Conservation (phyloP, 2,797 vertebrate genomes). For the Otolemur crassicaudatus region DNA sequence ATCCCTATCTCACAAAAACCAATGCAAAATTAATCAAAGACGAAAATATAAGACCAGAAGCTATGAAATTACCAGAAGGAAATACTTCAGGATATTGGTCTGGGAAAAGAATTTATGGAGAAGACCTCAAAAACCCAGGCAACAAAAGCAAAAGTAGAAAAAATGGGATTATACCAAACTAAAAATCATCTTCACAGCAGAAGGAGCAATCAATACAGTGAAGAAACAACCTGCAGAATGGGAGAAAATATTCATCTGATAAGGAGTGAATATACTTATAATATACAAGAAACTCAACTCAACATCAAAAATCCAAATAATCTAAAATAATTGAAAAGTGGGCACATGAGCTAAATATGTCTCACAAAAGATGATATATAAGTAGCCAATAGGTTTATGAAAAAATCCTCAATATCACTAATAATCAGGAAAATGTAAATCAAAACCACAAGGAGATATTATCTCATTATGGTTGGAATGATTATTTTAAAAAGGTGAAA, state of each 20-base stretch:
- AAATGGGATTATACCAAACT: not conserved
- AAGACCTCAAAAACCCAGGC: no score
- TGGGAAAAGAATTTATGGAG: no score
- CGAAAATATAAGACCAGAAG: no score
- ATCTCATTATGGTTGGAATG: not conserved
- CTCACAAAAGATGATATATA: not conserved
- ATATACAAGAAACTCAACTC: not conserved
- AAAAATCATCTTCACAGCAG: not conserved
- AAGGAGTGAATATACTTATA: not conserved
- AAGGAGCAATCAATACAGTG: not conserved
- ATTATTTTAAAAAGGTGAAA: not conserved
- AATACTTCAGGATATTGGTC: no score
- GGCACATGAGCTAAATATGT: not conserved
- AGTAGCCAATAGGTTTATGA: not conserved
- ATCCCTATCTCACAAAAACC: no score
- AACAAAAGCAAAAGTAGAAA: not conserved
- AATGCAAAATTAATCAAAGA: no score
- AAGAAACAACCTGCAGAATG: not conserved
- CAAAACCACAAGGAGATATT: not conserved
- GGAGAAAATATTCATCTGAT: not conserved
- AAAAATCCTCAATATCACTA: not conserved
- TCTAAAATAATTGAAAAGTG: not conserved
- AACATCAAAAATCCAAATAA: not conserved
- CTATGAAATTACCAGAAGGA: no score
- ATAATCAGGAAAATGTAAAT: not conserved